Conservation (phyloP, 2,797 vertebrate genomes). For the Chelmon rostratus region DNA sequence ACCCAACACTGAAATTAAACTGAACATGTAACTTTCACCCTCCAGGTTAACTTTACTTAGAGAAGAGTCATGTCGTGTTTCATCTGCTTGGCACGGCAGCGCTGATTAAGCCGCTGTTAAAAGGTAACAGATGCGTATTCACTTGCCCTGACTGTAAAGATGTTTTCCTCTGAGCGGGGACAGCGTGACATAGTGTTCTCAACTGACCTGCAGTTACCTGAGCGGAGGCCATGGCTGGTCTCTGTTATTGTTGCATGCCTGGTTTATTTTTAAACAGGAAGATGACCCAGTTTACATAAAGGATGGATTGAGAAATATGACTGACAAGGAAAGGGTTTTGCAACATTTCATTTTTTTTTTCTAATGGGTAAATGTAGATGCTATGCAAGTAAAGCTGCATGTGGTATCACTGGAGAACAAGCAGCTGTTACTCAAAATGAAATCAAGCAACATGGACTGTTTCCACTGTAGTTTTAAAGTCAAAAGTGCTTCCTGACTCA, state of each 20-base stretch:
- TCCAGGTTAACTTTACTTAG: not conserved
- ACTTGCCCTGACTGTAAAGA: not conserved
- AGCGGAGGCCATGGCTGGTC: conserved; percentile 7
- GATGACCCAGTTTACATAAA: conserved; percentile 32
- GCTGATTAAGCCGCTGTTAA: not conserved
- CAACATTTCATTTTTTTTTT: not conserved
- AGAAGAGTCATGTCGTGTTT: not conserved
- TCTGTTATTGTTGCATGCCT: conserved; percentile 4
- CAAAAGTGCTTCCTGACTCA: not conserved
- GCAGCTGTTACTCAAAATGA: not conserved
- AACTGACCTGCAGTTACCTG: conserved; percentile 40
- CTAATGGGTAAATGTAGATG: not conserved
- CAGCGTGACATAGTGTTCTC: conserved; percentile 7
- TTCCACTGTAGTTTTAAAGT: not conserved
- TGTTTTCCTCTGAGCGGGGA: conserved; percentile 9
- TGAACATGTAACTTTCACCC: not conserved
- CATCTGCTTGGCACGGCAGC: not conserved
- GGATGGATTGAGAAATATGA: conserved; percentile 15
- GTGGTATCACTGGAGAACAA: not conserved
- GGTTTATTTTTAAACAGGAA: conserved; percentile 53
- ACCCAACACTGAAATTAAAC: not conserved
- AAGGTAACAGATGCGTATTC: not conserved
- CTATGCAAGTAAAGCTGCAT: not conserved
- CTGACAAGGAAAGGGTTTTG: conserved; percentile 6
- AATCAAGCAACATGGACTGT: not conserved